Base-by-base conservation (phyloP, 2,797 vertebrate species). In the Tapera naevia region DNA sequence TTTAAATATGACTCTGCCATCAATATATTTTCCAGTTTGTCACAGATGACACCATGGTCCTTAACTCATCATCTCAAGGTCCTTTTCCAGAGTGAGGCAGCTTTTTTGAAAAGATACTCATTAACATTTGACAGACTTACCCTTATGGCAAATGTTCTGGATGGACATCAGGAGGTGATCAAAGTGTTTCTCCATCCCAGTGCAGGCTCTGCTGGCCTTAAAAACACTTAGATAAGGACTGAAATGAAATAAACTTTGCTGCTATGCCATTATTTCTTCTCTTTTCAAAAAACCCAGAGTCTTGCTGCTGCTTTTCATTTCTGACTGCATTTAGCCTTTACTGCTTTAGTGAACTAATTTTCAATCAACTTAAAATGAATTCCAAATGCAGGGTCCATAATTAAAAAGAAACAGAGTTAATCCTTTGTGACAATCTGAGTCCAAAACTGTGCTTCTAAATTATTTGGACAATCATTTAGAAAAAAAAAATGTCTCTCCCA, bases 301-400 rank as follows among this genome's bases (percentile, higher is more conserved):
- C 80, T 85, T 17, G 0, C 19, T 48, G 37, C 32, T 45, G 53
- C 22, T 78, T 82, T 91, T 82, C 74, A 57, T 64, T 95, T 91
- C 86, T 96, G 86, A 93, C n/a, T 81, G 30, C 76, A 74, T 91
- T 95, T 91, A 93, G 73, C 71, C 48, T 88, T 95, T 92, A 88
- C 53, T n/a, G 65, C 88, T 88, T 95, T 93, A 90, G 64, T 80
- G 86, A 96, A 93, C 87, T 91, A 88, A 91, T 93, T 97, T 96
- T 91, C 94, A 95, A 72, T 88, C 84, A 89, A 92, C 81, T 86
- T 90, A 91, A 95, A 95, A 93, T 53, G 2, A 94, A 87, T 94
- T 94, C 72, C 53, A 92, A 92, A 84, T 61, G 64, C 41, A 88
- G 27, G 17, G 32, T n/a, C 81, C 70, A 89, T 90, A 96, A 94